Conservation (phyloP, 2,888 invertebrate species). For the Prostheceraeus crozeri region DNA sequence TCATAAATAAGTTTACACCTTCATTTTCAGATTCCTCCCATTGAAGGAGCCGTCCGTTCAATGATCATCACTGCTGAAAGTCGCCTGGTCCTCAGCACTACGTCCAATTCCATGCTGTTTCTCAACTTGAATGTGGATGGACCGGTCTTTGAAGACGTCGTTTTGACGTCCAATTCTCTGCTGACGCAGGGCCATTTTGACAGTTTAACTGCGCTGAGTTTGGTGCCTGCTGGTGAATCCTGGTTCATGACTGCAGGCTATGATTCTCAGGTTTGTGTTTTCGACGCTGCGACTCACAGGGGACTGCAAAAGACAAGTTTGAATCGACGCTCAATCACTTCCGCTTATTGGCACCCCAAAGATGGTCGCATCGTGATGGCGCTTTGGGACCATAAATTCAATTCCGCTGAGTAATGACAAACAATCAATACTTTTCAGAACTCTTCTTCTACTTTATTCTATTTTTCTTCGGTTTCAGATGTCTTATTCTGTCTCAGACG, state of each 20-base stretch:
- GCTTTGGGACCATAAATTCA: too few species aligned
- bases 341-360: too few species aligned
- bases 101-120: conserved; percentile 50
- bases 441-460: too few species aligned
- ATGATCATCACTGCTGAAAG: conserved; percentile 44
- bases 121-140: neutral
- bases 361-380: too few species aligned
- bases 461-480: too few species aligned
- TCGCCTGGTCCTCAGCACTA: conserved; percentile 48
- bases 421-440: too few species aligned
- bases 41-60: conserved; percentile 48
- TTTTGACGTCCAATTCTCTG: conserved; percentile 19
- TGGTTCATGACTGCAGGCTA: conserved; percentile 48
- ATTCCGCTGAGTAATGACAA: too few species aligned
- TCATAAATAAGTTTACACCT: too few species aligned
- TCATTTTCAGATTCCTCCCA: conserved; percentile 45
- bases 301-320: conserved; percentile 48
- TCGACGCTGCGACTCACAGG: conserved; percentile 43
- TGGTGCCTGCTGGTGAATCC: conserved; percentile 40
- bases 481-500: too few species aligned
- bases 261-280: conserved; percentile 50
- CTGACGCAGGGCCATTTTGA: conserved; percentile 49
- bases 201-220: conserved; percentile 45
- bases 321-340: too few species aligned
- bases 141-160: conserved; percentile 27